These are phyloP conservation scores for Poecile montanus DNA, from an alignment of 2,797 vertebrate genomes.

Conservation along the genomic window DNA sequence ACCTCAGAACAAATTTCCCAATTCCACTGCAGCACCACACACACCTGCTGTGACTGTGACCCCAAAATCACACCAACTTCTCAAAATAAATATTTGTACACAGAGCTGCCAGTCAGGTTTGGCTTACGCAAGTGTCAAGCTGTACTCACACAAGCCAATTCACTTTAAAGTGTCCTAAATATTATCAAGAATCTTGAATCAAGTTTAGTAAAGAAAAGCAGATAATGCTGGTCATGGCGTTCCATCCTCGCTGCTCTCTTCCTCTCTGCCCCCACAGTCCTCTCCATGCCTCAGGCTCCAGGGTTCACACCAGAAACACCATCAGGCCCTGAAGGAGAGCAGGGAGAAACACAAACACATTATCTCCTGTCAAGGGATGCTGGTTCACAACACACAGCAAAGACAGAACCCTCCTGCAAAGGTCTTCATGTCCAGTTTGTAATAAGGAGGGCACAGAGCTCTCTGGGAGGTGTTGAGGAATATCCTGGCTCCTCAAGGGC, in stretches of 20 bases:
- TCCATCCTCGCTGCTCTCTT: background rate
- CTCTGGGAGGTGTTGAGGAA: background rate
- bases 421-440: rapidly evolving
- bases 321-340: conserved; percentile 21
- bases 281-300: rapidly evolving
- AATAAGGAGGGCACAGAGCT: no score
- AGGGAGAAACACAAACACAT: rapidly evolving
- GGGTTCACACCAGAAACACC: background rate
- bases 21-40: background rate
- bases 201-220: background rate
- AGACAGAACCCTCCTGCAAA: background rate
- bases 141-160: background rate
- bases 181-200: background rate
- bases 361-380: rapidly evolving
- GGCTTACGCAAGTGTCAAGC: background rate
- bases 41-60: background rate
- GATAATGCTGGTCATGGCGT: background rate
- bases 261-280: background rate
- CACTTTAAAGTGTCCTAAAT: background rate
- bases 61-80: background rate
- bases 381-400: background rate
- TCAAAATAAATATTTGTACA: conserved; percentile 11
- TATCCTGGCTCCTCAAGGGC: background rate
- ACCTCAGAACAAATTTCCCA: background rate
- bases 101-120: background rate